Evolutionary conservation across 2,888 invertebrate species (phyloP).

Genomic region (Nomada flava): DNA sequence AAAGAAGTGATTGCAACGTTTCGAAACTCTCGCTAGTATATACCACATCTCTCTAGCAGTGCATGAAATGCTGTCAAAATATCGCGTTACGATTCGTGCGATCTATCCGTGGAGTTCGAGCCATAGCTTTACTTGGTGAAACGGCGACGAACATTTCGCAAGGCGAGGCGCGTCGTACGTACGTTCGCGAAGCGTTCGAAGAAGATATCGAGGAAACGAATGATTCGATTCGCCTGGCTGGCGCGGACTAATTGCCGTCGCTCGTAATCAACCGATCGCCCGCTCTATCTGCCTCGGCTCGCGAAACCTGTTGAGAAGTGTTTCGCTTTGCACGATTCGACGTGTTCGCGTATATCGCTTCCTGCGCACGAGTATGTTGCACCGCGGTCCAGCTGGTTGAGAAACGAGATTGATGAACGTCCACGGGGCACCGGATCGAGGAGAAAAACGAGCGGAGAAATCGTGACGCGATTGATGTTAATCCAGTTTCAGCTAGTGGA

Average conservation of each 20-base stretch:
- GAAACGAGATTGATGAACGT: slow-evolving; percentile 48
- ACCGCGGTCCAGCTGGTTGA: background rate
- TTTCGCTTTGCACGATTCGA: slow-evolving; percentile 36
- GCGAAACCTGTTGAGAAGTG: slow-evolving; percentile 46
- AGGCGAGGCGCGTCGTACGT: slow-evolving; percentile 19
- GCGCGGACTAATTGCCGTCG: slow-evolving; percentile 48
- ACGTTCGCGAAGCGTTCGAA: slow-evolving; percentile 18
- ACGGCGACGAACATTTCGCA: slow-evolving; percentile 56
- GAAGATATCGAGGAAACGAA: slow-evolving; percentile 31
- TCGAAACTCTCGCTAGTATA: slow-evolving; percentile 7
- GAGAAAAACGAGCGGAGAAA: slow-evolving; percentile 25
- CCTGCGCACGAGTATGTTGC: background rate
- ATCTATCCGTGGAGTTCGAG: slow-evolving; percentile 16
- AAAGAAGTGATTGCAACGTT: background rate
- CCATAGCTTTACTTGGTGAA: slow-evolving; percentile 45
- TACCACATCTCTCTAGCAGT: too few species aligned
- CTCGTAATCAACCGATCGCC: slow-evolving; percentile 29
- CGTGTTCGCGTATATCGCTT: slow-evolving; percentile 33
- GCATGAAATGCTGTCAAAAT: background rate
- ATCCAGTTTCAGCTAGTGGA: slow-evolving; percentile 6
- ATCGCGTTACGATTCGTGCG: slow-evolving; percentile 14
- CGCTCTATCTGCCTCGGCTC: slow-evolving; percentile 36
- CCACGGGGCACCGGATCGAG: background rate
- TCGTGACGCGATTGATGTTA: slow-evolving; percentile 23
- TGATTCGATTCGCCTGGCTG: slow-evolving; percentile 1